Evolutionary conservation across 2,888 invertebrate species (phyloP), one percentile per base, ranked within the genome.

Genomic region (Drosophila quinaria): DNA sequence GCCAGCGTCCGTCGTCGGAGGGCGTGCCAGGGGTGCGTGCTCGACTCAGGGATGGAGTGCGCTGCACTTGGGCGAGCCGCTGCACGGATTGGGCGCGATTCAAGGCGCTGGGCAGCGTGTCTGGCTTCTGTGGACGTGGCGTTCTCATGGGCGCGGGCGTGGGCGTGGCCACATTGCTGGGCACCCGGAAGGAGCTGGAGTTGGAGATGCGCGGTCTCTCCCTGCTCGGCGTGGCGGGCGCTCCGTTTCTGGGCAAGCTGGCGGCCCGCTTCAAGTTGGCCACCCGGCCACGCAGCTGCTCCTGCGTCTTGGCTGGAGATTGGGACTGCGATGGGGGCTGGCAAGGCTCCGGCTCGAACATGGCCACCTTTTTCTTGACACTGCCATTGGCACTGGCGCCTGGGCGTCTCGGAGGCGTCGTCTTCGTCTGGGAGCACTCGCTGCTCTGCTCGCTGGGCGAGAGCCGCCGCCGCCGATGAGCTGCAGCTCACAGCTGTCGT

Each of bases 1-100:
- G 96, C 96, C 96, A 96, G 77, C 95, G 93, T 58, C 95, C 95
- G 83, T 96, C 96, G 78, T 96, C 96, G 4, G 94, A 93, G 2
- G 95, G 94, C 0, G 95, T 95, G 58, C 94, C 94, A 1, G 95
- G 95, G 17, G 95, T 95, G 74, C 94, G 93, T 72, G 94, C 94
- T 69, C 95, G 92, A 35, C 94, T 94, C 4, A 94, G 91, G 2
- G 95, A 95, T 10, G 95, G 92, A 2, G 92, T 92, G 35, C 92
- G 86, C 55, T 91, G 91, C 10, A 90, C 77, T 52, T 91, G 91
- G 11, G 85, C 68, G 25, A 90, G 70, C 2, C 92, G 87, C 67
- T 92, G 91, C 67, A 92, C 87, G 62, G 91, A 91, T 46, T 91
- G 91, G 0, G 92, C 90, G 15, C 92, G 87, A 54, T 90, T 91